phyloP scores from a whole-genome alignment of 1,140 invertebrate genomes.

The Heliconius hermathena region DNA sequence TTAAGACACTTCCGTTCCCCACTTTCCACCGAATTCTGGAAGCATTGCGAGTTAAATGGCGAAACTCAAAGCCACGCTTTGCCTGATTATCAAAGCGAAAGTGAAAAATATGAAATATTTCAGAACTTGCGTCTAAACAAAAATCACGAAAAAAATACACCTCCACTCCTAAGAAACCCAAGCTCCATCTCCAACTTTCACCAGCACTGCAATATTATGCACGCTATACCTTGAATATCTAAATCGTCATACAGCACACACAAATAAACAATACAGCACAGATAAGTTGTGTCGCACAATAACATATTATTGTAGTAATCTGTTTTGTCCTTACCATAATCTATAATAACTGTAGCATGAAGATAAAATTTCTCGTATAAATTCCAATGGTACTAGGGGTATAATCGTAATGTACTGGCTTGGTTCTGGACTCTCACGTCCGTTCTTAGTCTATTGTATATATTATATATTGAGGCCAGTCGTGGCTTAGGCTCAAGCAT shows the following conservation, averaged over 20 bases:
- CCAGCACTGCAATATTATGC: constrained; percentile 56
- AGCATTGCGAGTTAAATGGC: no score
- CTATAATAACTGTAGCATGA: constrained; percentile 46
- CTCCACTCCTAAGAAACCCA: not conserved
- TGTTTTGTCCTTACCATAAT: constrained; percentile 58
- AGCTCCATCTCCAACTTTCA: constrained; percentile 35
- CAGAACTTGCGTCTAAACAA: no score
- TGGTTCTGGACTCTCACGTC: constrained; percentile 25
- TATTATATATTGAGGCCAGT: no score
- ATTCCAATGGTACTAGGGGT: constrained; percentile 33
- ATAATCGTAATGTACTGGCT: constrained; percentile 32
- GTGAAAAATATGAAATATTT: no score
- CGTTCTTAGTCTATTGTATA: not conserved
- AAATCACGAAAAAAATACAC: no score
- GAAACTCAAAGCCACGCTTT: no score
- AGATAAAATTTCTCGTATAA: constrained; percentile 45
- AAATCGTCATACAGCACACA: constrained; percentile 70
- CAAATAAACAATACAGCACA: constrained; percentile 73
- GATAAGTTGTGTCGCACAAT: constrained; percentile 69
- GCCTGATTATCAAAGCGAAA: no score
- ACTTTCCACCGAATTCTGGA: no score
- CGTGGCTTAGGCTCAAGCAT: no score
- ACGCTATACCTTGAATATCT: constrained; percentile 65
- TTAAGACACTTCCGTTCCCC: no score
- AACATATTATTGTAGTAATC: constrained; percentile 73